These are phyloP conservation scores for Papilio elwesi DNA, from an alignment of 2,888 invertebrate species.

Conservation along the genomic window DNA sequence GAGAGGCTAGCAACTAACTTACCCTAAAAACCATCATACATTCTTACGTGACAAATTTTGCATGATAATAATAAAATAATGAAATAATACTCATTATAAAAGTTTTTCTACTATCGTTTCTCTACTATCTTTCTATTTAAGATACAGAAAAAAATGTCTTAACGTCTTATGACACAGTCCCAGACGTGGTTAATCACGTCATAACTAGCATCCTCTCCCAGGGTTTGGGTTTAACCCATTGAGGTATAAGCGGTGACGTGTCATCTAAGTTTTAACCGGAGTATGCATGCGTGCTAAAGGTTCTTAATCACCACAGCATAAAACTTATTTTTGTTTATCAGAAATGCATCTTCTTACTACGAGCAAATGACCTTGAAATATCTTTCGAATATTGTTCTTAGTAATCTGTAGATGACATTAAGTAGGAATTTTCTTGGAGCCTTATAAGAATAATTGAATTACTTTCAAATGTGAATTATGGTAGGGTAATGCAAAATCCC, in stretches of 20 bases:
- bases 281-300: background rate
- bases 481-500: no score
- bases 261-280: conserved; percentile 11
- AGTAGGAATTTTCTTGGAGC: background rate
- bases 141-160: background rate
- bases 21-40: no score
- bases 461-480: background rate
- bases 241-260: conserved; percentile 31
- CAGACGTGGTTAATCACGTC: conserved; percentile 19
- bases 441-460: background rate
- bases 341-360: conserved; percentile 1
- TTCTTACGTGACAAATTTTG: no score
- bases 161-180: conserved; percentile 10
- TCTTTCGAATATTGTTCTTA: conserved; percentile 20
- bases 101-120: no score
- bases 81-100: no score
- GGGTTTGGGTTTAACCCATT: conserved; percentile 34
- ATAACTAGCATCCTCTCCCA: conserved; percentile 22
- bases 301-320: background rate
- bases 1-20: no score
- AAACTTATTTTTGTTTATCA: conserved; percentile 18
- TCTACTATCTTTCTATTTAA: background rate
- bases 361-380: conserved; percentile 20
- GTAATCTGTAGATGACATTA: conserved; percentile 24
- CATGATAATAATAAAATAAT: no score